Conservation (phyloP, 2,113 vertebrate genomes). For the cattle (Bos taurus) region DNA sequence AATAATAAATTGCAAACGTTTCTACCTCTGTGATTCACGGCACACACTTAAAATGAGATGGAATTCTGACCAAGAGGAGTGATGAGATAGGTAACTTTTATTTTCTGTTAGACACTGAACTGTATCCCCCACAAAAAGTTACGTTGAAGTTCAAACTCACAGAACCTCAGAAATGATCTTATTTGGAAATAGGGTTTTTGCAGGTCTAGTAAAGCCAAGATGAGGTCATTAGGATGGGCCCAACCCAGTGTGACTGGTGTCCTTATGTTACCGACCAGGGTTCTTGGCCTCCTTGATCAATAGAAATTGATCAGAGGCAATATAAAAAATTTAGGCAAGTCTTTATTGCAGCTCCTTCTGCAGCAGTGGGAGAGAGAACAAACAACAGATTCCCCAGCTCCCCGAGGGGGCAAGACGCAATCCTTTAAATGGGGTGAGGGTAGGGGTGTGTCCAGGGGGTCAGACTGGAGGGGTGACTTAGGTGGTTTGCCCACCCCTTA, state of each 20-base stretch:
- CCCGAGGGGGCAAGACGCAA: rapidly evolving
- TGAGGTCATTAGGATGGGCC: neutral
- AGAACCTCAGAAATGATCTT: neutral
- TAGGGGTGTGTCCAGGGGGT: neutral
- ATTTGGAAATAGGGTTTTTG: neutral
- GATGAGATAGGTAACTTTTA: neutral
- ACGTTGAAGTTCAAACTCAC: neutral
- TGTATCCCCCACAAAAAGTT: neutral
- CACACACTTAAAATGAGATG: neutral
- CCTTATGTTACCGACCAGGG: neutral
- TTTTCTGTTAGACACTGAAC: neutral
- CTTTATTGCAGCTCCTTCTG: neutral
- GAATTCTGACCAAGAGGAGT: neutral
- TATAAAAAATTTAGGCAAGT: neutral
- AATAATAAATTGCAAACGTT: neutral
- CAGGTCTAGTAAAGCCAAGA: neutral
- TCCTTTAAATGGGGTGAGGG: neutral
- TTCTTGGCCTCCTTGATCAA: neutral
- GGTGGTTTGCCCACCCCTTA: neutral
- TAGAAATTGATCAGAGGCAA: neutral
- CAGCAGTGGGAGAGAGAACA: neutral
- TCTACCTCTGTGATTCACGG: neutral
- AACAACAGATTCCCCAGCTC: neutral
- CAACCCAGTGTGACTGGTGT: neutral
- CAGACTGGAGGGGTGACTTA: neutral